Conservation (phyloP, 2,113 vertebrate species). For the Cyanoderma ruficeps region DNA sequence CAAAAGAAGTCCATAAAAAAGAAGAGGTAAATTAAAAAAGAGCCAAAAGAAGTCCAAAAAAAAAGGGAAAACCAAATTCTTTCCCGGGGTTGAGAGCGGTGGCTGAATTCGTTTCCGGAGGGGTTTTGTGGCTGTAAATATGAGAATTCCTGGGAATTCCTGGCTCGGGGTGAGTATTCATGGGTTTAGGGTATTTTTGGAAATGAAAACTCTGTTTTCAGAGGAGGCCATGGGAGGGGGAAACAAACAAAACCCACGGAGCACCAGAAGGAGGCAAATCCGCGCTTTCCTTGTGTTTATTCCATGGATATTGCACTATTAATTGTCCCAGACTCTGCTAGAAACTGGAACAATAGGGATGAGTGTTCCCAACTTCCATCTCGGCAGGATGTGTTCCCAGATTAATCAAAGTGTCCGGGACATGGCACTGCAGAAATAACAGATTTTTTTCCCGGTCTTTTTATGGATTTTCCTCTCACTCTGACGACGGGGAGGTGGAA, state of each 20-base stretch:
- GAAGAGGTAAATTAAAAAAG: not conserved
- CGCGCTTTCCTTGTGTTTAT: not conserved
- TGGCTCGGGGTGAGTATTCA: not conserved
- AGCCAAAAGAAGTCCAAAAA: too few species aligned
- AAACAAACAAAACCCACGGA: not conserved
- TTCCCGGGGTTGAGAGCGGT: not conserved
- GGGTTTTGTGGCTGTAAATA: not conserved
- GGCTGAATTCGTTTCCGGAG: not conserved
- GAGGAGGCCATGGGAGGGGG: too few species aligned
- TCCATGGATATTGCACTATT: not conserved
- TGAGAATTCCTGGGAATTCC: not conserved
- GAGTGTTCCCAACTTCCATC: not conserved
- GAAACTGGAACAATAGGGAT: not conserved
- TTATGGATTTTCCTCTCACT: not conserved
- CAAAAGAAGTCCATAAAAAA: too few species aligned
- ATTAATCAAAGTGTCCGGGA: not conserved
- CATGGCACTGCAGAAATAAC: not conserved
- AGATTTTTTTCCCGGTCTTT: not conserved
- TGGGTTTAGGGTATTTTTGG: fast-evolving
- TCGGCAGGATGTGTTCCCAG: not conserved
- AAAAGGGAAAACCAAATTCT: not conserved
- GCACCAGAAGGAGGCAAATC: not conserved
- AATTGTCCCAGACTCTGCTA: not conserved
- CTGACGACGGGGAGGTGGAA: not conserved
- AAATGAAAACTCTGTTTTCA: not conserved